Evolutionary conservation across 2,888 invertebrate species (phyloP), one percentile per base, ranked within the genome.

Genomic region (Cancer borealis): DNA sequence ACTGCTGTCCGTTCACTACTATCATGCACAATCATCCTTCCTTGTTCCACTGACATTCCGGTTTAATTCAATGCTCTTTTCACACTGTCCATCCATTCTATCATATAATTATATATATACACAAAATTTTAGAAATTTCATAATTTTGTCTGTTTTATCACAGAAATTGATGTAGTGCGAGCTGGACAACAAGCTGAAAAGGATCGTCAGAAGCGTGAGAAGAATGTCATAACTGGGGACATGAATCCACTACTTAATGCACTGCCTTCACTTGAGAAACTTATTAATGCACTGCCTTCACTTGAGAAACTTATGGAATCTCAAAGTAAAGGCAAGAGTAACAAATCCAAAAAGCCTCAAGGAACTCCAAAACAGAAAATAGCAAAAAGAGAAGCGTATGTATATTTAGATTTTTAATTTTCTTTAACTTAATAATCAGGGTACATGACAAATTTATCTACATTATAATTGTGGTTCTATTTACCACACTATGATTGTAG

Each of bases 151-250:
- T 90, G 45, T 84, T 49, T 93, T 79, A 26, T 88, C 73, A 73
- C 84, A 94, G 92, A 94, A 91, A 94, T 94, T 39, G 92, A 92
- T 87, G 90, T 88, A 4, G 47, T 94, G 8, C 90, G 73, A 21
- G 92, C 91, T 46, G 60, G 91, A 26, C 49, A 92, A 49, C 49
- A 14, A 21, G 92, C 84, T 6, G 92, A 91, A 87, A 92, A 92
- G 60, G 92, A 94, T 46, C 90, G 92, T 17, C 90, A 88, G 73
- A 92, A 91, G n/a, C 90, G 94, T 14, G 94, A 94, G 46, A 94
- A 94, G 54, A 94, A 91, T 21, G 92, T 47, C 0, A 46, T 94
- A 5, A 91, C 91, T 0, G 94, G 94, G 10, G 94, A 94, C 46
- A 46, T 94, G 66, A 91, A 94, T 30, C 94, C 94, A 14, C 45